A percentile compares a stretch with the other conserved stretches of the same genome.
These are phyloP conservation scores for Glyptemys insculpta DNA, from an alignment of 2,797 vertebrate genomes.

Conservation along the genomic window DNA sequence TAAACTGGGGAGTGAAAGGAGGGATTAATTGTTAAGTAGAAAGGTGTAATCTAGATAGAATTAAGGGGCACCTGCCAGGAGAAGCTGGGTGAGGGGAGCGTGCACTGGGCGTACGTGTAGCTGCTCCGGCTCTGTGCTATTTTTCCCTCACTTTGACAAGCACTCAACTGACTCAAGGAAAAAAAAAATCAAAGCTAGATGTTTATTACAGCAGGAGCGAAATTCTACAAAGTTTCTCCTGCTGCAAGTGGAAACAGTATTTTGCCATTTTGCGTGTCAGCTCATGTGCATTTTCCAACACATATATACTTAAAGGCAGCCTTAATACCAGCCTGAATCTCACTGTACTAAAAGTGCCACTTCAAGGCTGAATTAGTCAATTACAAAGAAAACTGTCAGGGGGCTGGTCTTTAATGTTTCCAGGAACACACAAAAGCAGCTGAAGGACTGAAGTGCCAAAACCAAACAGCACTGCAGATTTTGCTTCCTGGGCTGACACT, in stretches of 20 bases:
- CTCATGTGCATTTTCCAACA: background rate
- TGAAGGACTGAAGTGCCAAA: background rate
- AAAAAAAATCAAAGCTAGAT: background rate
- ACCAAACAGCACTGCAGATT: background rate
- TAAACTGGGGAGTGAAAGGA: background rate
- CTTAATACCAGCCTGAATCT: background rate
- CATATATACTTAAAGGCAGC: background rate
- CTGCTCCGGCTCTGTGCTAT: background rate
- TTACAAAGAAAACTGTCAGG: background rate
- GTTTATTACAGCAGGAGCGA: background rate
- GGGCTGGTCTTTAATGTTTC: background rate
- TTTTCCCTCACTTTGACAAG: background rate
- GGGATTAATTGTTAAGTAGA: background rate
- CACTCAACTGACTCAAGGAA: background rate
- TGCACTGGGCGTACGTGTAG: background rate
- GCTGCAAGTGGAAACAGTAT: background rate
- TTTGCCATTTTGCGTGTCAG: background rate
- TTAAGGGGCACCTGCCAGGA: too few species aligned
- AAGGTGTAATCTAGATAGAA: background rate
- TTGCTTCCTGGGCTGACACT: background rate
- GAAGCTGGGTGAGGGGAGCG: background rate
- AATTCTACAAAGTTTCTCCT: background rate
- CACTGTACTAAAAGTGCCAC: background rate
- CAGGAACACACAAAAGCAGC: background rate
- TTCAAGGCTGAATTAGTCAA: background rate